phyloP scores from a whole-genome alignment of 2,888 invertebrate species.

The Thymelicus acteon region DNA sequence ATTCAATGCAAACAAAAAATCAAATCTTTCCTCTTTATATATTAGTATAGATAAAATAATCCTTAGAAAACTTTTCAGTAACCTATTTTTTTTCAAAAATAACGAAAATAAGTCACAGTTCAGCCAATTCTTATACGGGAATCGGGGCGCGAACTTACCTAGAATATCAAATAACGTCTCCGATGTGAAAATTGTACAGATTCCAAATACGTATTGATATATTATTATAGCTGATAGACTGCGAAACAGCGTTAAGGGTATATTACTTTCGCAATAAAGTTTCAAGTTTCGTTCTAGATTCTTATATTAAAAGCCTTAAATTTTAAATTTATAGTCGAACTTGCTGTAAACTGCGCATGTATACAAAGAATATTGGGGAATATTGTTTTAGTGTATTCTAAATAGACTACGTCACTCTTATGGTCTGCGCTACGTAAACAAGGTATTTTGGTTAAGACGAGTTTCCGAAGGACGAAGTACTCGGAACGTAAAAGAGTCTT shows the following conservation, averaged over 20 bases:
- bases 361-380: background rate
- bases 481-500: too few relatives aligned
- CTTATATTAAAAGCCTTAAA: slow-evolving; percentile 22
- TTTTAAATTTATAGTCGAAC: slow-evolving; percentile 11
- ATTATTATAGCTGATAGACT: slow-evolving; percentile 22
- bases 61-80: too few relatives aligned
- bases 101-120: slow-evolving; percentile 47
- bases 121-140: slow-evolving; percentile 61
- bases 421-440: too few relatives aligned
- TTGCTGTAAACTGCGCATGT: background rate
- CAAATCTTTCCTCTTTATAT: too few relatives aligned
- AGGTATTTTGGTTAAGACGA: too few relatives aligned
- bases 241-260: slow-evolving; percentile 31
- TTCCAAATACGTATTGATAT: slow-evolving; percentile 26
- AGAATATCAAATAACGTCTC: slow-evolving; percentile 69
- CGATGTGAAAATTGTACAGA: slow-evolving; percentile 44
- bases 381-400: too few relatives aligned
- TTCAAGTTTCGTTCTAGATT: slow-evolving; percentile 26
- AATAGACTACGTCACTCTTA: too few relatives aligned
- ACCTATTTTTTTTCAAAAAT: background rate
- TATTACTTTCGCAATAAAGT: slow-evolving; percentile 36
- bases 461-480: too few relatives aligned
- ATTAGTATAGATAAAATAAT: too few relatives aligned
- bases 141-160: slow-evolving; percentile 60
- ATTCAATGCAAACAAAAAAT: too few relatives aligned